Evolutionary conservation across 2,888 invertebrate genomes (phyloP), one percentile per base, ranked within the genome.

Genomic region (Megastigmus dorsalis): DNA sequence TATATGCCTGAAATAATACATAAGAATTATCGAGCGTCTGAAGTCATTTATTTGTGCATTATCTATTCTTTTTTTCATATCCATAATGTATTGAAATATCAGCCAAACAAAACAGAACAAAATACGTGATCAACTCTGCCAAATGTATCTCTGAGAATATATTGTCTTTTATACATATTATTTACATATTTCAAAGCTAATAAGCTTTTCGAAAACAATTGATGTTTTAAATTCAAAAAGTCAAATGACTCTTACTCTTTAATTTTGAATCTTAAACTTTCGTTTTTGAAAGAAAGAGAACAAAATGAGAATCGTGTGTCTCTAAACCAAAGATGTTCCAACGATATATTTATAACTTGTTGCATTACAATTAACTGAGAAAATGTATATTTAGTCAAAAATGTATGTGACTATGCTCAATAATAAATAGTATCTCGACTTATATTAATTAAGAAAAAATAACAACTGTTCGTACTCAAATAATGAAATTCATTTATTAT

Each of bases 321-420:
- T 83, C 81, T 82, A 84, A 84, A 80, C 85, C 85, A 85, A 86
- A 86, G 86, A 86, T 85, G 80, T 80, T 82, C 81, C 80, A 80
- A 85, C 77, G 79, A 82, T 82, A 80, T 81, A 80, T 83, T 82
- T 84, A 81, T 79, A 77, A 79, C 79, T 80, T 80, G 77, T 79
- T 82, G 80, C 78, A 81, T 83, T 81, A 82, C 78, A 74, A 80
- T 80, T 82, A 79, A 84, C 79, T 80, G 80, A 76, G 48, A 78
- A 83, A 83, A 79, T 83, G 80, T 83, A 84, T 82, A 83, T 82
- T 78, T 82, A 81, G 80, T 79, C 80, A 82, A 82, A 83, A 82
- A 80, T 82, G 79, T 83, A 82, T 81, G 79, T 80, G 82, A 82
- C 80, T 82, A 82, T 84, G 81, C 81, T 81, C 80, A 80, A 80